Percentiles rank a stretch among this genome's conserved stretches.
phyloP scores from a whole-genome alignment of 30 jellyfish, hydroid and myxozoan genomes.

The Mastigias papua region DNA sequence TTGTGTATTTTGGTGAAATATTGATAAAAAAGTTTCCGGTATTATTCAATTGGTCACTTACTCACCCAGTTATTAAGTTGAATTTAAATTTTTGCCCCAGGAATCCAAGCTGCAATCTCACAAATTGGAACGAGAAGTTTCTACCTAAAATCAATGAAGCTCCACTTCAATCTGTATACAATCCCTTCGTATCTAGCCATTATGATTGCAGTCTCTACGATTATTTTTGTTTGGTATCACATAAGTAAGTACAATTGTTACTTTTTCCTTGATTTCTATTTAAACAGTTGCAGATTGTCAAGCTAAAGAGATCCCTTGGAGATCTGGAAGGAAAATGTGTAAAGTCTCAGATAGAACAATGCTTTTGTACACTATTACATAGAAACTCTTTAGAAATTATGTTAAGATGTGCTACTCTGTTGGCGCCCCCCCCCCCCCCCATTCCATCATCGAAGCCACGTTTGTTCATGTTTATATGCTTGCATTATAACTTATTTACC shows the following conservation, averaged over 20 bases:
- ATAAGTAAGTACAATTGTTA: slow-evolving; percentile 11
- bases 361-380: too few relatives aligned
- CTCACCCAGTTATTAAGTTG: not conserved
- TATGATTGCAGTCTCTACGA: not conserved
- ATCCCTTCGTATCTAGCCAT: slow-evolving; percentile 24
- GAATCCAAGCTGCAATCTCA: slow-evolving; percentile 45
- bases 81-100: not conserved
- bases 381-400: too few relatives aligned
- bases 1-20: not conserved
- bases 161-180: slow-evolving; percentile 33
- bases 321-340: too few relatives aligned
- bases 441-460: too few relatives aligned
- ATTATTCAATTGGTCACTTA: not conserved
- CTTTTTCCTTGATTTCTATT: too few relatives aligned
- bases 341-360: too few relatives aligned
- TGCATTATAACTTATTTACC: too few relatives aligned
- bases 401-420: too few relatives aligned
- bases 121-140: slow-evolving; percentile 27
- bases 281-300: not conserved
- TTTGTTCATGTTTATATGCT: too few relatives aligned
- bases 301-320: too few relatives aligned
- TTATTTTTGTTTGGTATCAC: not conserved
- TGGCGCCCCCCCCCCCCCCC: too few relatives aligned
- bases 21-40: not conserved
- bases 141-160: slow-evolving; percentile 20